Percentiles rank a stretch among this genome's conserved stretches.
These are phyloP conservation scores for Onychomys arenicola DNA, from an alignment of 2,797 vertebrate genomes.

Conservation along the genomic window DNA sequence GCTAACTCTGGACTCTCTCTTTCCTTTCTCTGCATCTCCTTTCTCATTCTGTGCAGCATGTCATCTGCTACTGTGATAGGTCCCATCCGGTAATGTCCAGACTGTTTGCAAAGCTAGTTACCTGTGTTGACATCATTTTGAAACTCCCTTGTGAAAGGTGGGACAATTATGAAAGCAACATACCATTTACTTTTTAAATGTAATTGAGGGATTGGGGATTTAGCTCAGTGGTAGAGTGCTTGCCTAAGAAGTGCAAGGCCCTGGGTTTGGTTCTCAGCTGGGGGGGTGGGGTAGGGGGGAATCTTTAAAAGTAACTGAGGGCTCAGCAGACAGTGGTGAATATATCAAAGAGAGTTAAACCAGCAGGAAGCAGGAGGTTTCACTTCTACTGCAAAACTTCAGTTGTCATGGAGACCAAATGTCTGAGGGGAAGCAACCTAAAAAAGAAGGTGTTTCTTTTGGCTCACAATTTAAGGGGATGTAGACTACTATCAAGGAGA, in stretches of 20 bases:
- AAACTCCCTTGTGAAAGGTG: not conserved
- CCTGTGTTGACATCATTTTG: not conserved
- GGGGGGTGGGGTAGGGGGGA: no score
- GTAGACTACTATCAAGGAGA: no score
- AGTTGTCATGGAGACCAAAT: not conserved
- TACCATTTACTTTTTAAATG: not conserved
- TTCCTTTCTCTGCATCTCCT: not conserved
- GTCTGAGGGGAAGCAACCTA: not conserved
- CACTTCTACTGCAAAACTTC: not conserved
- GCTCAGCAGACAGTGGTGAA: not conserved
- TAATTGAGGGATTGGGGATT: not conserved
- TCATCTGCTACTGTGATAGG: not conserved
- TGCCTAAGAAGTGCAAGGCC: no score
- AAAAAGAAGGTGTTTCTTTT: not conserved
- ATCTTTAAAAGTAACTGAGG: no score
- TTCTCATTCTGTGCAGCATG: not conserved
- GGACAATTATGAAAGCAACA: not conserved
- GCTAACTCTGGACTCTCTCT: no score
- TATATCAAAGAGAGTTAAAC: constrained; percentile 14
- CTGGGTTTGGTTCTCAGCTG: no score
- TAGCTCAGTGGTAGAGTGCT: no score
- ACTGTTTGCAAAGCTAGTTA: not conserved
- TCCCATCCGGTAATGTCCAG: not conserved
- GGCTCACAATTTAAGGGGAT: not conserved
- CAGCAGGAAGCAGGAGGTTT: not conserved